Evolutionary conservation across 2,888 invertebrate genomes (phyloP), one percentile per base, ranked within the genome.

Genomic region (Tridacna crocea): DNA sequence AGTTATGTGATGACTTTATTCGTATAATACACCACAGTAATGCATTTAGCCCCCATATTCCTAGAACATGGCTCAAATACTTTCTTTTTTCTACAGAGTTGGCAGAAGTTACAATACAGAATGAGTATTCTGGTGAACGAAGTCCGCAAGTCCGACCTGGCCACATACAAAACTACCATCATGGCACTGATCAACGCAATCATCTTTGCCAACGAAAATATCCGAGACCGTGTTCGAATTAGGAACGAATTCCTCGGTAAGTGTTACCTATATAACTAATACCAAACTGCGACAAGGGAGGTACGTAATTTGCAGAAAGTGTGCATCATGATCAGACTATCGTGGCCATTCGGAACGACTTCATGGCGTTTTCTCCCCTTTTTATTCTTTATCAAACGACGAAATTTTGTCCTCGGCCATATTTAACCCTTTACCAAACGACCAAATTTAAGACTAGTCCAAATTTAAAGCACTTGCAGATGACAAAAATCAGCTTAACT

Each of bases 181-280:
- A 96, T 99, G 94, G 98, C 98, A 83, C 98, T 99, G 95, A 96
- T 99, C 95, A 99, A 99, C 95, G 98, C 98, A 94, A 96, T 98
- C 94, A 97, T 99, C 94, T 97, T 98, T 93, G 98, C 98, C 61
- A 98, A 98, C 36, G 96, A 97, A 74, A 96, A 97, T 84, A 96
- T 98, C 88, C 97, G 97, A 89, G 98, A 98, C 94, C 96, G 98
- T 91, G 97, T 97, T 88, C 95, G 98, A 88, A 96, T 98, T 88
- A 96, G 99, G 91, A 98, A 98, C 94, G 99, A 99, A 95, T 98
- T 98, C 94, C 97, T 99, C 93, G 98, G 99, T 98, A 95, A 96
- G 96, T 89, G 55, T 66, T 36, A 55, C 10, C 36, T 36, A 4
- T 36, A 36, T 36, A 36, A 36, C 8, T 36, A 8, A 8, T 36